A percentile compares a stretch with the other conserved stretches of the same genome.
phyloP scores from a whole-genome alignment of 2,888 invertebrate species.

The Drosophila yooni region DNA sequence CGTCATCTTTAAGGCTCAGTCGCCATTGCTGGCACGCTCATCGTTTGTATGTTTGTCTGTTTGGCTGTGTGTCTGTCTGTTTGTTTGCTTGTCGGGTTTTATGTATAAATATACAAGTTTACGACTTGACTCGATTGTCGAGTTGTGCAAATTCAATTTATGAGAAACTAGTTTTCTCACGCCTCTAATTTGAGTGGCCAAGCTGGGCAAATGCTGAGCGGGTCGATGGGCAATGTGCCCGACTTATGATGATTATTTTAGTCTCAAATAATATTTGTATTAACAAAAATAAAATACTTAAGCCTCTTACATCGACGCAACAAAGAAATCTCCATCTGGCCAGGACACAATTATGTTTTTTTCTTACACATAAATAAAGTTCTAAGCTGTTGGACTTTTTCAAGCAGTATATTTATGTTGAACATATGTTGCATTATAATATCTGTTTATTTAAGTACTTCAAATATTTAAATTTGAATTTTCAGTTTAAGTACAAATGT shows the following conservation, averaged over 20 bases:
- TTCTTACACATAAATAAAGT: background rate
- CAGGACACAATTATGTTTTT: background rate
- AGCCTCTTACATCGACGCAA: background rate
- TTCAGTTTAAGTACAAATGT: background rate
- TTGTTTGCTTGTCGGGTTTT: constrained; percentile 1
- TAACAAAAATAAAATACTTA: background rate
- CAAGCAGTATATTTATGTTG: background rate
- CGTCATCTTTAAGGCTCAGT: constrained; percentile 65
- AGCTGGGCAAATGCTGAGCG: constrained; percentile 9
- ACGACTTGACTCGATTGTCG: constrained; percentile 68
- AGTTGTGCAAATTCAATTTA: constrained; percentile 73
- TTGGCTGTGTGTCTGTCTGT: background rate
- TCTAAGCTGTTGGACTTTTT: background rate
- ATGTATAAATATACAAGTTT: constrained; percentile 47
- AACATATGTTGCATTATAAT: background rate
- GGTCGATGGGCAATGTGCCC: constrained; percentile 29
- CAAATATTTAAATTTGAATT: background rate
- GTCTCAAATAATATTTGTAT: background rate
- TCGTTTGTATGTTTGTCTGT: constrained; percentile 33
- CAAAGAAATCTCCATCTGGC: background rate
- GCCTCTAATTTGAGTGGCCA: constrained; percentile 69
- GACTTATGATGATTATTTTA: background rate
- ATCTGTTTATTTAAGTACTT: background rate
- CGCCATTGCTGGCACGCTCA: constrained; percentile 62
- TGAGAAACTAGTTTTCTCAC: constrained; percentile 64